phyloP scores from a whole-genome alignment of 2,888 invertebrate genomes.

The Microdon myrmicae region DNA sequence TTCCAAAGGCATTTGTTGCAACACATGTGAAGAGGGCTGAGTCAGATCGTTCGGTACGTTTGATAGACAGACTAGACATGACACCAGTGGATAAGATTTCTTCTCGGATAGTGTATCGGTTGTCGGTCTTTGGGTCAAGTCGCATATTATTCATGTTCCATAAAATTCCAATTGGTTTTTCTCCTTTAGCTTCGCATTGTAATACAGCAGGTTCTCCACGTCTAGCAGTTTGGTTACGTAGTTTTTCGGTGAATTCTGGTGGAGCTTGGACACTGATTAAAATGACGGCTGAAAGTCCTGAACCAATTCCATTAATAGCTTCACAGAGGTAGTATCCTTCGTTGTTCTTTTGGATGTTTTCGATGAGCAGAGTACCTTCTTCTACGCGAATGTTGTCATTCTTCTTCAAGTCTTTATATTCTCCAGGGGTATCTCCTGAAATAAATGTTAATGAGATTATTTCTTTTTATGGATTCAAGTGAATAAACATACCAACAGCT shows the following conservation, averaged over 20 bases:
- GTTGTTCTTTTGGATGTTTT: slow-evolving; percentile 91
- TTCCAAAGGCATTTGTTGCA: slow-evolving; percentile 92
- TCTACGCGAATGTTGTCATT: slow-evolving; percentile 92
- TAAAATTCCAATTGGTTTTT: slow-evolving; percentile 92
- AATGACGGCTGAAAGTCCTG: slow-evolving; percentile 93
- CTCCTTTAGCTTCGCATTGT: slow-evolving; percentile 92
- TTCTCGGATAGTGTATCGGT: slow-evolving; percentile 84
- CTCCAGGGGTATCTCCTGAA: slow-evolving; percentile 91
- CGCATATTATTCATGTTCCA: slow-evolving; percentile 96
- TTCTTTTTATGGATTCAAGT: background rate
- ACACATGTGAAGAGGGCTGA: slow-evolving; percentile 91
- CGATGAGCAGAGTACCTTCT: slow-evolving; percentile 91
- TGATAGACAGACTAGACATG: slow-evolving; percentile 87
- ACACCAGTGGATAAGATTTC: slow-evolving; percentile 89
- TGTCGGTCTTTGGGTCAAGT: slow-evolving; percentile 88
- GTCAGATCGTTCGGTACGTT: slow-evolving; percentile 88
- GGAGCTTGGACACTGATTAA: slow-evolving; percentile 95
- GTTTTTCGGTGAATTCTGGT: slow-evolving; percentile 91
- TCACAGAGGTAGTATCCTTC: slow-evolving; percentile 96
- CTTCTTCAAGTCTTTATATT: slow-evolving; percentile 91
- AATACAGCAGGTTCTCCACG: slow-evolving; percentile 90
- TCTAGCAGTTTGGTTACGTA: slow-evolving; percentile 89
- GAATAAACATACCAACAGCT: slow-evolving; percentile 80
- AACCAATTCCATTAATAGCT: slow-evolving; percentile 95
- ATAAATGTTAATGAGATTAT: background rate